Evolutionary conservation across 1,140 invertebrate genomes (phyloP), one percentile per base, ranked within the genome.

Genomic region (Drosophila santomea): DNA sequence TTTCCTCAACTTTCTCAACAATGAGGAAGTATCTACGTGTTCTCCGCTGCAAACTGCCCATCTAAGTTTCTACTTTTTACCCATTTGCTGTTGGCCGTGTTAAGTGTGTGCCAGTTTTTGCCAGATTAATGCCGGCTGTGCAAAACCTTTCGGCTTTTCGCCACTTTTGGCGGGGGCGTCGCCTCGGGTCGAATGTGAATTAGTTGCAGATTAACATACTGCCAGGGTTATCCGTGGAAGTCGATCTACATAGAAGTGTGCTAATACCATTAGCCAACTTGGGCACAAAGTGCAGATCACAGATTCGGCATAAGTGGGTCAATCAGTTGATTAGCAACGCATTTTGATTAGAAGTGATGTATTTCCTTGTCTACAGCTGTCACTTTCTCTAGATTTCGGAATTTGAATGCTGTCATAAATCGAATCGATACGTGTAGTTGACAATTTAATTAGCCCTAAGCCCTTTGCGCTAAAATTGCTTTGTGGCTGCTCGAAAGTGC

Each of bases 391-490:
- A 4, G 25, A 25, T 25, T 10, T 32, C 3, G 7, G 7, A 32
- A 32, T 25, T 6, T 17, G 28, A 17, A 25, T 38, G 44, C 14
- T 69, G 58, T 59, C 74, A 60, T 71, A 61, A 78, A 60, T 61
- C 45, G 63, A 76, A 86, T 88, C 79, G 61, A 89, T 86, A 73
- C 32, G 32, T 32, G 32, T 60, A 61, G 64, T 64, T 66, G 74
- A 80, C 78, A 88, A 86, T 76, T 88, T 71, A 86, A 86, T 86
- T 86, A 86, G 84, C 63, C 59, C 62, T 81, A 85, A 85, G 74
- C 57, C 74, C 78, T 39, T 76, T 81, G 73, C 48, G 61, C 61
- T 66, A 55, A 75, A 75, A 75, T 66, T 60, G 64, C 68, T 73
- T 80, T 68, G 55, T 28, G 66, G 69, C 55, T 67, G 20, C 20